These are phyloP conservation scores for Emydoidea blandingii DNA, from an alignment of 2,797 vertebrate species.

Conservation along the genomic window DNA sequence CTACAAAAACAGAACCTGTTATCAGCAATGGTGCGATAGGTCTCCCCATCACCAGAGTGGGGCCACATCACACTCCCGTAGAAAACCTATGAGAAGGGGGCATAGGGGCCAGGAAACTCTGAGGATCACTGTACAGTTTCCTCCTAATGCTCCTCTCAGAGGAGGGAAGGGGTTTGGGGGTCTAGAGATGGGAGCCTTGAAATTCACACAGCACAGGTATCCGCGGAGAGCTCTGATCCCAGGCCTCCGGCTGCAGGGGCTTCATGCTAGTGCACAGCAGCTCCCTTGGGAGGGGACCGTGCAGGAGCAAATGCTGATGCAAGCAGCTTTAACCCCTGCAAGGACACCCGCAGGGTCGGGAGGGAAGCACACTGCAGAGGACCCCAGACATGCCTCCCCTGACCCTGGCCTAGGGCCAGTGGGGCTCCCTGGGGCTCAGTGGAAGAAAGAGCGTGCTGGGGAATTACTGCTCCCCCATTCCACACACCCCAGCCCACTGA, in stretches of 20 bases:
- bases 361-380: neutral
- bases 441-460: neutral
- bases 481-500: neutral
- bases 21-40: slow-evolving; percentile 2
- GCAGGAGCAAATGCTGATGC: neutral
- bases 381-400: neutral
- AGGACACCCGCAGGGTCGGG: neutral
- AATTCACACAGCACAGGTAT: neutral
- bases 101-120: neutral
- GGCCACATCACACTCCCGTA: neutral
- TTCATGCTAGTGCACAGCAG: neutral
- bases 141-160: neutral
- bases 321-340: neutral
- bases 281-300: neutral
- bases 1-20: neutral
- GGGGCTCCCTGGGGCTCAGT: neutral
- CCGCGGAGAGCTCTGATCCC: neutral
- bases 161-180: neutral
- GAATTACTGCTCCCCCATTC: neutral
- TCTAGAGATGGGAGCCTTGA: neutral
- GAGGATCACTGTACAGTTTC: neutral
- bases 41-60: neutral
- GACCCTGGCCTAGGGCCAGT: neutral
- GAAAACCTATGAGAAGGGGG: slow-evolving; percentile 18
- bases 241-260: neutral